phyloP scores from a whole-genome alignment of 1,140 invertebrate species.

The Drosophila suzukii region DNA sequence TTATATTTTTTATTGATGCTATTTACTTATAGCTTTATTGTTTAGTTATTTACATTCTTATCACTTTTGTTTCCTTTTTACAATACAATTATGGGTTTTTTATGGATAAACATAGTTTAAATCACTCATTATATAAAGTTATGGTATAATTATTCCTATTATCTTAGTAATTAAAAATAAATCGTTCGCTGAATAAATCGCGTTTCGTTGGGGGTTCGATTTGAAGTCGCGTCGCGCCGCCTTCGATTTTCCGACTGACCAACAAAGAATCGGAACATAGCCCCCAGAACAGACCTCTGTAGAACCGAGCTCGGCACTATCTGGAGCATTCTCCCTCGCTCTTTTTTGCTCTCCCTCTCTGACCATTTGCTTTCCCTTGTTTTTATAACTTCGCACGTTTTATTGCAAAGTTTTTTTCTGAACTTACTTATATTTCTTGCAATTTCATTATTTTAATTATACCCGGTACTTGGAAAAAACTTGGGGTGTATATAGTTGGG shows the following conservation, averaged over 20 bases:
- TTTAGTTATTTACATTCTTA: background rate
- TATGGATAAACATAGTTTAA: background rate
- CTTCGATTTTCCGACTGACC: conserved; percentile 47
- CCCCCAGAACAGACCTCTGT: conserved; percentile 21
- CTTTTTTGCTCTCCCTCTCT: conserved; percentile 16
- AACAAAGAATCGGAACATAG: conserved; percentile 37
- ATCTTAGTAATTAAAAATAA: background rate
- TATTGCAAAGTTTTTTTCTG: conserved; percentile 29
- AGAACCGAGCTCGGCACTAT: conserved; percentile 31
- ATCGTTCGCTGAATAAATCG: background rate
- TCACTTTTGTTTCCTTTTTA: background rate
- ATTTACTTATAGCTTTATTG: background rate
- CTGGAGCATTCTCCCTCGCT: conserved; percentile 33
- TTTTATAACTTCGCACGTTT: conserved; percentile 42
- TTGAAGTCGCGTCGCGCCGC: conserved; percentile 25
- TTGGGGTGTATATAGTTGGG: background rate
- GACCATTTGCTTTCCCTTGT: conserved; percentile 17
- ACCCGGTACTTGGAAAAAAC: background rate
- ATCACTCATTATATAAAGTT: background rate
- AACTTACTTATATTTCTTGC: conserved; percentile 39
- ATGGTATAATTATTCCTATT: background rate
- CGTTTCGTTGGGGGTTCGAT: conserved; percentile 15
- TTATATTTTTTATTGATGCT: background rate
- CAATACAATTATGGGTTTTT: background rate
- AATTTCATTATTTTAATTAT: conserved; percentile 28